These are phyloP conservation scores for Venturia canescens DNA, from an alignment of 1,140 invertebrate species.

Conservation along the genomic window DNA sequence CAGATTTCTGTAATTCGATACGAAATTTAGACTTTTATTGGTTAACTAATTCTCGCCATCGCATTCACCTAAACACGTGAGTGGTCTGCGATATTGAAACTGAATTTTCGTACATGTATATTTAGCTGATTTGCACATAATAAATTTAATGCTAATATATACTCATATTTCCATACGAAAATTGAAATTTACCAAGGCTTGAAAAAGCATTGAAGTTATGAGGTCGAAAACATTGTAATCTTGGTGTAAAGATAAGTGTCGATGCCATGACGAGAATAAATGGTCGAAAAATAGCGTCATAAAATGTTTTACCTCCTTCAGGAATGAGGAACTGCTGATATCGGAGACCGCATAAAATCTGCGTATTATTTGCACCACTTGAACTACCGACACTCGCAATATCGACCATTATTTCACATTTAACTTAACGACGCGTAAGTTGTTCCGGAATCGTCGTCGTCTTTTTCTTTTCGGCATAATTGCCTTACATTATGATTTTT, in stretches of 20 bases:
- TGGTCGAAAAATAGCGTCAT: not conserved
- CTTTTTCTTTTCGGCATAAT: not conserved
- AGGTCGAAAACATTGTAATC: too few relatives aligned
- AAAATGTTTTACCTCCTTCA: slow-evolving; percentile 59
- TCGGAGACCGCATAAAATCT: slow-evolving; percentile 61
- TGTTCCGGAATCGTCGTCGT: not conserved
- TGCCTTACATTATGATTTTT: not conserved
- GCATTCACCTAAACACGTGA: too few relatives aligned
- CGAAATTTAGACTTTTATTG: not conserved
- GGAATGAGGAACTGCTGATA: slow-evolving; percentile 64
- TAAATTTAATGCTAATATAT: too few relatives aligned
- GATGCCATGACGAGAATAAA: slow-evolving; percentile 4
- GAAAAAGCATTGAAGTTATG: too few relatives aligned
- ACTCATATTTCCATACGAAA: too few relatives aligned
- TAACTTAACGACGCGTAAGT: not conserved
- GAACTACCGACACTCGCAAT: slow-evolving; percentile 41
- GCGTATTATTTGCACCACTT: slow-evolving; percentile 61
- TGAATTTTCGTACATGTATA: too few relatives aligned
- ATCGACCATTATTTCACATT: slow-evolving; percentile 62
- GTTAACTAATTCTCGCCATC: too few relatives aligned
- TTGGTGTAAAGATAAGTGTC: too few relatives aligned
- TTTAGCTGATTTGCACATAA: too few relatives aligned
- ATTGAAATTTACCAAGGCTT: too few relatives aligned
- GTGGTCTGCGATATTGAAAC: too few relatives aligned
- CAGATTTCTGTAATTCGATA: slow-evolving; percentile 75